A percentile compares a stretch with the other conserved stretches of the same genome.
Conservation (phyloP, 2,113 vertebrate species). For the Reinhardtius hippoglossoides region DNA sequence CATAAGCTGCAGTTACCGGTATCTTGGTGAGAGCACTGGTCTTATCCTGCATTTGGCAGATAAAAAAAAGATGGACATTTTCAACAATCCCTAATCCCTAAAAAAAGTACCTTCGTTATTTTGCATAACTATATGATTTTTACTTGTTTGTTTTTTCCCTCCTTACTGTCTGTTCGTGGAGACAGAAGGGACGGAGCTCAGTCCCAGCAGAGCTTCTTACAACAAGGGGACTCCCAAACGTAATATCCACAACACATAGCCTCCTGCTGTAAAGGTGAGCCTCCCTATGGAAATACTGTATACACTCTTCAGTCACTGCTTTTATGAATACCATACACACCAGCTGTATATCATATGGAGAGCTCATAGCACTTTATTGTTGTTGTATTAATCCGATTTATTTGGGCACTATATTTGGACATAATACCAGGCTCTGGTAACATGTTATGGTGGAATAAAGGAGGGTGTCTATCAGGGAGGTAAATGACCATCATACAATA, state of each 20-base stretch:
- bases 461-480: slow-evolving; percentile 6
- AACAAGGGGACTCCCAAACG: slow-evolving; percentile 72
- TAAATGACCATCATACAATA: slow-evolving; percentile 11
- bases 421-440: slow-evolving; percentile 19
- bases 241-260: slow-evolving; percentile 74
- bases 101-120: neutral
- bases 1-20: no score
- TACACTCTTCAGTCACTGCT: slow-evolving; percentile 54
- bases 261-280: slow-evolving; percentile 59
- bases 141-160: neutral
- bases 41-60: no score
- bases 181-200: slow-evolving; percentile 48
- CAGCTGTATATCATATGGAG: slow-evolving; percentile 38
- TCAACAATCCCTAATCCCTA: no score
- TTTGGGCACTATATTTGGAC: slow-evolving; percentile 43
- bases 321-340: slow-evolving; percentile 60
- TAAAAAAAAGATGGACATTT: no score
- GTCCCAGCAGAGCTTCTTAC: slow-evolving; percentile 71
- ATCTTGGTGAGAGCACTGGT: no score
- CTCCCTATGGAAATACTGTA: slow-evolving; percentile 40
- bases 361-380: slow-evolving; percentile 44
- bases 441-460: slow-evolving; percentile 9
- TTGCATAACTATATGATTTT: slow-evolving; percentile 6
- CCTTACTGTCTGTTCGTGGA: slow-evolving; percentile 12
- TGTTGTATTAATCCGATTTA: slow-evolving; percentile 48